Conservation (phyloP, 2,113 vertebrate genomes). For the Bettongia penicillata region DNA sequence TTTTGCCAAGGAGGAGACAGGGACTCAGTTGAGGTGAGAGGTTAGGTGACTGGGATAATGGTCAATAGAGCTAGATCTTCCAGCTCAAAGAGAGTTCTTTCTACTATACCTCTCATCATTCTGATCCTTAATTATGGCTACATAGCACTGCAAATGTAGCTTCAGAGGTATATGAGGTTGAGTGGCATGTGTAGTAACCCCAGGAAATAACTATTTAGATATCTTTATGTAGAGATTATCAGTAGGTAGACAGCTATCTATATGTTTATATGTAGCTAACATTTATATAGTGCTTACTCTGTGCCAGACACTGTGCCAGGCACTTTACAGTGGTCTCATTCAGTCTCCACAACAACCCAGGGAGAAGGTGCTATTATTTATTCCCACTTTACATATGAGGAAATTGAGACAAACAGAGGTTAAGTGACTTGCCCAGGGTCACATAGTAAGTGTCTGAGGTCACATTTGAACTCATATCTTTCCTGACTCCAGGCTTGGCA, state of each 20-base stretch:
- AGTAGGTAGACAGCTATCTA: not conserved
- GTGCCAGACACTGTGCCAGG: not conserved
- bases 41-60: not conserved
- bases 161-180: not conserved
- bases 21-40: not conserved
- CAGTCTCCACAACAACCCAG: not conserved
- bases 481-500: not conserved
- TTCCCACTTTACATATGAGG: not conserved
- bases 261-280: not conserved
- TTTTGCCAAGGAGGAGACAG: not conserved
- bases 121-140: not conserved
- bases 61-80: not conserved
- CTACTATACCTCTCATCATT: not conserved
- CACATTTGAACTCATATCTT: not conserved
- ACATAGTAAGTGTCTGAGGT: not conserved
- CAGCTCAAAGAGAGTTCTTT: not conserved
- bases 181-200: not conserved
- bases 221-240: not conserved
- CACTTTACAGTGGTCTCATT: not conserved
- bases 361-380: not conserved
- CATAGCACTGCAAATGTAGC: not conserved
- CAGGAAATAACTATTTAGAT: not conserved
- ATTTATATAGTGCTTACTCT: not conserved
- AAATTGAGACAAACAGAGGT: not conserved
- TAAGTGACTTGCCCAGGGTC: not conserved